These are phyloP conservation scores for Atractosteus spatula DNA, from an alignment of 2,113 vertebrate genomes.

Conservation along the genomic window DNA sequence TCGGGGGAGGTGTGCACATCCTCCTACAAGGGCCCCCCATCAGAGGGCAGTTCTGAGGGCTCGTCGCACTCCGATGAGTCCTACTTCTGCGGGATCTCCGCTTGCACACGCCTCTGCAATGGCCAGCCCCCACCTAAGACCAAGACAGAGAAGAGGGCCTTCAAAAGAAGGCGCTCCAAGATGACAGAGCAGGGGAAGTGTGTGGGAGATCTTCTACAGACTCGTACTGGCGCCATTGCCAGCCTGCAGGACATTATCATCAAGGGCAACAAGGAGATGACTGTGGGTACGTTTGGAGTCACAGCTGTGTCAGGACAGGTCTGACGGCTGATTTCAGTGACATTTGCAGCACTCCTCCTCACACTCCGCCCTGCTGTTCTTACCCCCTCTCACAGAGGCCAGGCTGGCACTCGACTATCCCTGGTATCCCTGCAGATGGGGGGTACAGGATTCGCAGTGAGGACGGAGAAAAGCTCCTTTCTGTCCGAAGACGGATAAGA, in stretches of 20 bases:
- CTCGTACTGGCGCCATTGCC: conserved; percentile 76
- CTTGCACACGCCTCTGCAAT: conserved; percentile 76
- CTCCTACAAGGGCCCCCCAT: conserved; percentile 75
- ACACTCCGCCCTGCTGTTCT: conserved; percentile 14
- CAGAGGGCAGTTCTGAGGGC: conserved; percentile 83
- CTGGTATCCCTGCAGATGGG: background rate
- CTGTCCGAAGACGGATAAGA: too few species aligned
- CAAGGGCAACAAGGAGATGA: conserved; percentile 88
- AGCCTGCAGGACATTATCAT: conserved; percentile 91
- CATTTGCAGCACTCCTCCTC: background rate
- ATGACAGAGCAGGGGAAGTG: conserved; percentile 77
- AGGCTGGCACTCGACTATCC: conserved; percentile 11
- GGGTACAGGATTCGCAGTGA: conserved; percentile 23
- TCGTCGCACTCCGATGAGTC: conserved; percentile 91
- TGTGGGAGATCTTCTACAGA: conserved; percentile 78
- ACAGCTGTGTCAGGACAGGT: conserved; percentile 84
- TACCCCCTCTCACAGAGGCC: conserved; percentile 51
- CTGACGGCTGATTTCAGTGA: conserved; percentile 51
- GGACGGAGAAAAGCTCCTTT: background rate
- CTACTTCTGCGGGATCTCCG: conserved; percentile 79
- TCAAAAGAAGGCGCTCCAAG: conserved; percentile 83
- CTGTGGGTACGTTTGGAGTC: conserved; percentile 83
- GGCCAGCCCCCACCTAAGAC: conserved; percentile 75
- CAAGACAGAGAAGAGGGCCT: conserved; percentile 85
- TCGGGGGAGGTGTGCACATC: conserved; percentile 70